Evolutionary conservation across 2,113 vertebrate genomes (phyloP), one percentile per base, ranked within the genome.

Genomic region (Carassius carassius): DNA sequence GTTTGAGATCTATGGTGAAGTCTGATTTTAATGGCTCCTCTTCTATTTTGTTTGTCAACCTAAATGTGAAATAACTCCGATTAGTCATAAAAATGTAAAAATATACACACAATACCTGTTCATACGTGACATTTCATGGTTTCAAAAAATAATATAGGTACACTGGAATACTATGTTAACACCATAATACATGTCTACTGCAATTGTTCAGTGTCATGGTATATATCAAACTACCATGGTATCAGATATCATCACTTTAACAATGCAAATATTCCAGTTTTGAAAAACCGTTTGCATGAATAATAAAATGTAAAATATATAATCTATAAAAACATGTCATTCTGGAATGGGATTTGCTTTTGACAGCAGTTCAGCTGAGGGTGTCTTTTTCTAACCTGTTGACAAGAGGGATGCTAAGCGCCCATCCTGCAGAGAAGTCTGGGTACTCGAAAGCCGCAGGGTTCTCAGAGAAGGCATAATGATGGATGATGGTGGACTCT

Each of bases 401-500:
- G 81, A 99, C 90, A 49, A 99, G 96, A 2, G 97, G 94, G 83
- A 96, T 90, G 89, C 97, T 99, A 87, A 99, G 92, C 25, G 94
- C 97, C 97, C 98, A 99, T 78, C 96, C 96, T 75, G 97, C 98
- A 89, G 96, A 93, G 90, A 99, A 99, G 93, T 99, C 98, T 23
- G 98, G 98, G 93, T 97, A 99, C 90, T 97, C 95, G 89, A 99
- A 99, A 89, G 92, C 70, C 4, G 95, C 92, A 70, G 97, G 97
- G 89, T 98, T 97, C 94, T 98, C 97, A 80, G 98, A 96, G 91
- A 99, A 99, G 92, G 97, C 97, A 41, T 99, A 99, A 94, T 99
- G 98, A 93, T 99, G 98, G 91, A 99, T 98, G 91, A 99, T 98
- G 89, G 98, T 99, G 23, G 98, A 97, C 90, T 99, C 97, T 87